Conservation (phyloP, 2,888 invertebrate genomes). For the Melitaea athalia region DNA sequence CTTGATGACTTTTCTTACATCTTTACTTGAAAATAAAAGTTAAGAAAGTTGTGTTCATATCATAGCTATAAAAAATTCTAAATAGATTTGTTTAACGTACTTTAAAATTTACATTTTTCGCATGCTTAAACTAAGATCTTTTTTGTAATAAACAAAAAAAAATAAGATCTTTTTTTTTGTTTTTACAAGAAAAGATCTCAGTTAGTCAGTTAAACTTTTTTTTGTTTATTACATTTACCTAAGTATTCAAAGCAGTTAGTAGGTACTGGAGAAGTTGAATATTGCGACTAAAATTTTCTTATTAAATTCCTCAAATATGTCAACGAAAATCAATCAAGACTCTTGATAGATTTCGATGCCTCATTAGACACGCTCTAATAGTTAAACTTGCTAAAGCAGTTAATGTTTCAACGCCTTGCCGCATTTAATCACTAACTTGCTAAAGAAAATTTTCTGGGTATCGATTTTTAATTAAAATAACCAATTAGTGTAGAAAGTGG, state of each 20-base stretch:
- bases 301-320: slow-evolving; percentile 28
- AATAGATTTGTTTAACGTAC: no score
- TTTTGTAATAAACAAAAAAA: no score
- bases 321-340: slow-evolving; percentile 35
- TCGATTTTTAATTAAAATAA: slow-evolving; percentile 22
- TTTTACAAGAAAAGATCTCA: no score
- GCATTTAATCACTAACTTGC: slow-evolving; percentile 21
- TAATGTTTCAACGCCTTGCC: slow-evolving; percentile 31
- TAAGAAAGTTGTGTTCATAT: no score
- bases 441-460: slow-evolving; percentile 23
- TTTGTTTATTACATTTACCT: neutral
- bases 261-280: slow-evolving; percentile 1
- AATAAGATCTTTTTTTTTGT: no score
- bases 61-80: no score
- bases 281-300: slow-evolving; percentile 21
- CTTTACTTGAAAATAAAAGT: no score
- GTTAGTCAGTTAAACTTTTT: neutral
- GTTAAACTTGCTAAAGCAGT: slow-evolving; percentile 34
- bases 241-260: neutral
- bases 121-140: no score
- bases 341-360: slow-evolving; percentile 40
- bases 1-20: neutral
- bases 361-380: slow-evolving; percentile 35
- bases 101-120: no score
- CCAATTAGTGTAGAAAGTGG: neutral